Percentiles rank a stretch among this genome's conserved stretches.
Conservation (phyloP, 2,888 invertebrate species). For the Lepidocyrtoides sp. region DNA sequence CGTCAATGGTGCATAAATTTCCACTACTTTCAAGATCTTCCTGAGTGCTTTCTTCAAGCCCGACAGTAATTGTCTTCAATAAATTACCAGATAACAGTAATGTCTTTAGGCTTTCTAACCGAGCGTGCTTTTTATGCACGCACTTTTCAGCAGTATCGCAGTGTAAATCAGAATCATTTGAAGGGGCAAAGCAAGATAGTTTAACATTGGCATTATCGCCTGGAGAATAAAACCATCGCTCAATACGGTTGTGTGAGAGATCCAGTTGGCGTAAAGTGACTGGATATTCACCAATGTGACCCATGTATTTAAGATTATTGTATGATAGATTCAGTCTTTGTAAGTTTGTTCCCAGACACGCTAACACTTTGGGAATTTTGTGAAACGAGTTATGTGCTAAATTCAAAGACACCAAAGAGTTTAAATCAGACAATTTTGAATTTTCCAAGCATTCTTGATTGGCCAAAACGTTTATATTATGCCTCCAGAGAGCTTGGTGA, state of each 20-base stretch:
- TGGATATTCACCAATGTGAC: conserved; percentile 96
- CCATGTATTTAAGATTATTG: conserved; percentile 91
- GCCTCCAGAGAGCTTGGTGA: conserved; percentile 84
- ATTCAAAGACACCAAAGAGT: conserved; percentile 88
- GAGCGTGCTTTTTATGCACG: conserved; percentile 93
- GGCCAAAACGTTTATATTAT: conserved; percentile 81
- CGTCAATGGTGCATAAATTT: conserved; percentile 5
- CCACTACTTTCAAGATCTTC: conserved; percentile 64
- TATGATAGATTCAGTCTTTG: conserved; percentile 96
- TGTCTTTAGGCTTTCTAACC: conserved; percentile 93
- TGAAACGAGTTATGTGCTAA: conserved; percentile 96
- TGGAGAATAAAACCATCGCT: conserved; percentile 90
- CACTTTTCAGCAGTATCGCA: conserved; percentile 88
- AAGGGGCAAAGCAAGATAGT: conserved; percentile 87
- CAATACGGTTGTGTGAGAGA: conserved; percentile 96
- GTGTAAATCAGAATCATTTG: conserved; percentile 90
- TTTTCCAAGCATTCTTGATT: conserved; percentile 82
- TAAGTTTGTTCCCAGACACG: conserved; percentile 96
- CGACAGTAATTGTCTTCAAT: conserved; percentile 91
- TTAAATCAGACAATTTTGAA: conserved; percentile 72
- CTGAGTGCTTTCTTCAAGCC: conserved; percentile 87
- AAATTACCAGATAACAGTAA: conserved; percentile 95
- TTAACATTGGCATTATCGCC: conserved; percentile 78
- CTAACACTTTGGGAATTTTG: conserved; percentile 94
- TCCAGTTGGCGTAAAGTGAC: conserved; percentile 96